Evolutionary conservation across 2,113 vertebrate species (phyloP).

Genomic region (Pristiophorus japonicus): DNA sequence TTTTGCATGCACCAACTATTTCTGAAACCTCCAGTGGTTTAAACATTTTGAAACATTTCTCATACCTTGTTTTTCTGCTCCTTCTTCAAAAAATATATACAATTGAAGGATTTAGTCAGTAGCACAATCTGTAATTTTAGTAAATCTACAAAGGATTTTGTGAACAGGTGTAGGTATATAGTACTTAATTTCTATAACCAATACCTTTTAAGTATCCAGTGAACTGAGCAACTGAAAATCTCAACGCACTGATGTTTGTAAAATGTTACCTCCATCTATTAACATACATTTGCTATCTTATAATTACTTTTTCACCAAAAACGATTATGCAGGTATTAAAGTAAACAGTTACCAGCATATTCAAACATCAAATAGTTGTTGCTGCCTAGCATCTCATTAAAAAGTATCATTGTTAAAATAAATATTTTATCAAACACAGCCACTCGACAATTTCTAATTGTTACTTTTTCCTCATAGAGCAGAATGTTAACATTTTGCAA

Average conservation of each 20-base stretch:
- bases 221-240: background rate
- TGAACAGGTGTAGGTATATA: background rate
- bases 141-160: background rate
- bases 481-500: background rate
- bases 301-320: background rate
- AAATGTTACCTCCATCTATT: background rate
- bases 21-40: background rate
- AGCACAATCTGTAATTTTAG: background rate
- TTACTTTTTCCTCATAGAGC: background rate
- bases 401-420: background rate
- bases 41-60: background rate
- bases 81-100: background rate
- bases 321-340: background rate
- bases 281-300: background rate
- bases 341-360: background rate
- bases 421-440: background rate
- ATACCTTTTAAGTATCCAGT: too few species aligned
- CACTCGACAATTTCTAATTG: background rate
- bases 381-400: background rate
- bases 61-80: background rate
- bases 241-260: background rate
- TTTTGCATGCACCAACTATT: background rate
- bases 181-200: too few species aligned
- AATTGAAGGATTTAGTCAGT: background rate
- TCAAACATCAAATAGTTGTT: background rate